Conservation (phyloP, 2,113 vertebrate genomes). For the Carassius auratus region DNA sequence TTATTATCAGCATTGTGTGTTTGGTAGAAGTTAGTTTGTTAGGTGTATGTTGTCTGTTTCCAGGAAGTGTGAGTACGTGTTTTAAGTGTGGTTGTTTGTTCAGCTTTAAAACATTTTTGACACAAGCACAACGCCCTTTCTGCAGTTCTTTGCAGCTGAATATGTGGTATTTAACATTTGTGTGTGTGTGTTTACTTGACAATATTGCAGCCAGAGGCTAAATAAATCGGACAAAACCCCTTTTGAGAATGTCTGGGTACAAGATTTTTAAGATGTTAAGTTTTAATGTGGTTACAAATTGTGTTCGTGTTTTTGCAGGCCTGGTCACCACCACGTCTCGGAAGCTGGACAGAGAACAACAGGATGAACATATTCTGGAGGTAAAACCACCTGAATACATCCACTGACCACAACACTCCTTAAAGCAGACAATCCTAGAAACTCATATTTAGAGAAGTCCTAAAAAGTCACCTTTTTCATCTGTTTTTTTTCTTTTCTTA, state of each 20-base stretch:
- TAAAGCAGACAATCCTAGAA: not conserved
- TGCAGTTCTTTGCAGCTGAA: constrained; percentile 45
- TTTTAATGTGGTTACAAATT: not conserved
- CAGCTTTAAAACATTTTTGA: constrained; percentile 70
- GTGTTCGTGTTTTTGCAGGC: constrained; percentile 74
- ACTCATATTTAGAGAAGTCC: not conserved
- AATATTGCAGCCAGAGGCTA: not conserved
- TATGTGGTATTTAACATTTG: constrained; percentile 58
- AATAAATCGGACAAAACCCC: not conserved
- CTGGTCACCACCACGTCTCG: constrained; percentile 93
- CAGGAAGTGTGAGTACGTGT: constrained; percentile 9
- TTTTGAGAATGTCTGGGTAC: not conserved
- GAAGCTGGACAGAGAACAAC: constrained; percentile 93
- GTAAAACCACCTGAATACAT: constrained; percentile 66
- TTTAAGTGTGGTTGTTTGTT: constrained; percentile 63
- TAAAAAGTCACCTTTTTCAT: not conserved
- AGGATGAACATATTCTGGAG: constrained; percentile 94
- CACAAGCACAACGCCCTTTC: constrained; percentile 57
- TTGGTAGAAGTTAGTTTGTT: constrained; percentile 5
- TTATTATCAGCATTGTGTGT: constrained; percentile 51
- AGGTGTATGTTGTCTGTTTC: constrained; percentile 31
- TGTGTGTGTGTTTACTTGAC: constrained; percentile 44
- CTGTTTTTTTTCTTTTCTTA: no score
- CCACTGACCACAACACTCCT: not conserved
- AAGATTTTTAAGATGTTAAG: not conserved